Evolutionary conservation across 2,888 invertebrate genomes (phyloP).

Genomic region (Acanthosoma haemorrhoidale): DNA sequence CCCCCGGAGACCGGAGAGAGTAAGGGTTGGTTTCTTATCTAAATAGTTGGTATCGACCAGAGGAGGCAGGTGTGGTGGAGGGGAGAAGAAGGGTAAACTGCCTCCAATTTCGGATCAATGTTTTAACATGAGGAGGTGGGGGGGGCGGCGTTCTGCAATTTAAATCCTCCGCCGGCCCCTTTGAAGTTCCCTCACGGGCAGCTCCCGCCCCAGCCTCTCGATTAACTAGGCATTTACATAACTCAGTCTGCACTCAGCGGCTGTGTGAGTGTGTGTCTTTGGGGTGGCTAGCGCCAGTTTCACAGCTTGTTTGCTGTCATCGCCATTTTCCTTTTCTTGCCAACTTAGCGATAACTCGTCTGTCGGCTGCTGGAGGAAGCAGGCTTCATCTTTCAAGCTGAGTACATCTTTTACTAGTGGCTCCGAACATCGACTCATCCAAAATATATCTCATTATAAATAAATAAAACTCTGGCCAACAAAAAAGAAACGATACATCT

Average conservation of each 20-base stretch:
- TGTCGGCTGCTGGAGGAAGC: no score
- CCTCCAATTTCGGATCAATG: slow-evolving; percentile 44
- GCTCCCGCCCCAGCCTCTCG: slow-evolving; percentile 18
- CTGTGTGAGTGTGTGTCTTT: no score
- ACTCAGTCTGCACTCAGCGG: background rate
- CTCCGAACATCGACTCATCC: no score
- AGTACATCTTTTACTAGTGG: no score
- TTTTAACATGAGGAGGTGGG: slow-evolving; percentile 43
- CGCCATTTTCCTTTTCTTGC: no score
- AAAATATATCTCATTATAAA: no score
- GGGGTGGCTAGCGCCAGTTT: background rate
- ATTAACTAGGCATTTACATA: slow-evolving; percentile 28
- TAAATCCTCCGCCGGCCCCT: slow-evolving; percentile 37
- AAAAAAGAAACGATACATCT: no score
- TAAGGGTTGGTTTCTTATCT: slow-evolving; percentile 20
- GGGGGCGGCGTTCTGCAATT: slow-evolving; percentile 41
- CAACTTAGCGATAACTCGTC: background rate
- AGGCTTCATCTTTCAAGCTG: no score
- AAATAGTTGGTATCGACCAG: slow-evolving; percentile 27
- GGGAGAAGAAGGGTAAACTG: slow-evolving; percentile 39
- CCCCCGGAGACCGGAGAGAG: background rate
- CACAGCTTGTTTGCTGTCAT: background rate
- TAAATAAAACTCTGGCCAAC: no score
- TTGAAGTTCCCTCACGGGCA: slow-evolving; percentile 25
- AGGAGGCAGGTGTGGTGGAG: slow-evolving; percentile 28